Evolutionary conservation across 2,113 vertebrate genomes (phyloP).

Genomic region (Myotis davidii): DNA sequence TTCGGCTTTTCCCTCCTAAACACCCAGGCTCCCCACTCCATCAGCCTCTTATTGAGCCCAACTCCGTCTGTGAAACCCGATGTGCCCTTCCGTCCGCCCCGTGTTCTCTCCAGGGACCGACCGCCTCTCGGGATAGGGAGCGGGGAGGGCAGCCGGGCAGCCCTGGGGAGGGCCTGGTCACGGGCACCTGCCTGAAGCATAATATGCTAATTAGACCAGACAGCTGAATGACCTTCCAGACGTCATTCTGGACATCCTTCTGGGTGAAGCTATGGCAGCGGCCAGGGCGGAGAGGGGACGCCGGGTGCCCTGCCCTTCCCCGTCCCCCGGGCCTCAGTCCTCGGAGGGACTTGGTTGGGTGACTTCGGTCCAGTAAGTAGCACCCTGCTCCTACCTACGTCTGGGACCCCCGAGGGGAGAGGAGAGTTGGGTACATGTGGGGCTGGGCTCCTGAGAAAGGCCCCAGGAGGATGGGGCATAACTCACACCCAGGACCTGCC

Average conservation of each 20-base stretch:
- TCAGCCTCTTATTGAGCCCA: rapidly evolving
- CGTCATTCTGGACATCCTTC: too few species aligned
- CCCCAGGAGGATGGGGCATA: background rate
- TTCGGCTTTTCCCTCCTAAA: background rate
- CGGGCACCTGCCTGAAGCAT: too few species aligned
- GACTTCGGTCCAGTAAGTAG: background rate
- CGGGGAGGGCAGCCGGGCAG: background rate
- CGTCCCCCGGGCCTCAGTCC: background rate
- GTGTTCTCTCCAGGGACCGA: background rate
- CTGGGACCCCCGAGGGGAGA: background rate
- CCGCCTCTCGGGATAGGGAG: background rate
- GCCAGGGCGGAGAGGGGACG: background rate
- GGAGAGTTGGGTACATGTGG: rapidly evolving
- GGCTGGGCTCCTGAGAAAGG: background rate
- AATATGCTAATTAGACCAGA: too few species aligned
- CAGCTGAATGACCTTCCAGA: too few species aligned
- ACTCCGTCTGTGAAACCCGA: rapidly evolving
- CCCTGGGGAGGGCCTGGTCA: background rate
- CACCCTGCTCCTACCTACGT: background rate
- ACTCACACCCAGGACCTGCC: background rate
- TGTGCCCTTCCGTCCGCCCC: background rate
- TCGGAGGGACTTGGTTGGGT: background rate
- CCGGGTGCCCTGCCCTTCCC: too few species aligned
- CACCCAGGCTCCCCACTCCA: background rate
- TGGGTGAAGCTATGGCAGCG: too few species aligned